phyloP scores from a whole-genome alignment of 2,888 invertebrate species.

The Tetrapedia diversipes region DNA sequence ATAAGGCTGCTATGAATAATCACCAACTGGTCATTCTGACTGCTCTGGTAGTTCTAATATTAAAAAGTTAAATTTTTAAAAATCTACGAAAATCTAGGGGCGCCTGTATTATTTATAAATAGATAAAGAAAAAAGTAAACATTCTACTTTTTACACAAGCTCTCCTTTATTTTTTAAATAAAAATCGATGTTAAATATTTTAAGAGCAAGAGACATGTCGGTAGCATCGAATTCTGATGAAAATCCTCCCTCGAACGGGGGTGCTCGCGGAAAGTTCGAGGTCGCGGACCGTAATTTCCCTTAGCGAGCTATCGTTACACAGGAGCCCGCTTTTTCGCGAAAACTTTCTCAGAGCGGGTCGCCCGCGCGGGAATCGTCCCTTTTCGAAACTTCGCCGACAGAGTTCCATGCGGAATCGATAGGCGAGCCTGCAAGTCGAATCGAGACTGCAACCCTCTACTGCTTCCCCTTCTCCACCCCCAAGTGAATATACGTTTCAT shows the following conservation, averaged over 20 bases:
- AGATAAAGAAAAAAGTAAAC: too few relatives aligned
- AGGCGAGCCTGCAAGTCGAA: conserved; percentile 4
- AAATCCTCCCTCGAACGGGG: not conserved
- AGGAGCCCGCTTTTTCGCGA: conserved; percentile 27
- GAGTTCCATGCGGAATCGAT: conserved; percentile 30
- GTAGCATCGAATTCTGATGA: conserved; percentile 11
- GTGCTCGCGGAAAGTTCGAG: conserved; percentile 14
- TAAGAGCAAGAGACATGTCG: not conserved
- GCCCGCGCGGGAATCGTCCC: conserved; percentile 22
- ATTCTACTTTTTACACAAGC: too few relatives aligned
- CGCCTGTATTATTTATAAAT: too few relatives aligned
- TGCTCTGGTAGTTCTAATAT: too few relatives aligned
- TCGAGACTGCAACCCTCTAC: not conserved
- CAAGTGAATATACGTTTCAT: conserved; percentile 27
- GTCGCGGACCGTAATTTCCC: conserved; percentile 30
- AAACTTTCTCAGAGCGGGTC: conserved; percentile 40
- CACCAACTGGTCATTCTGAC: too few relatives aligned
- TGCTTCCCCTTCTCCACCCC: too few relatives aligned
- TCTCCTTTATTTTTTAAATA: too few relatives aligned
- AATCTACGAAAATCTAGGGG: too few relatives aligned
- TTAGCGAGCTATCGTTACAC: conserved; percentile 40
- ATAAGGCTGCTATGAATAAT: too few relatives aligned
- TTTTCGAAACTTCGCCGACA: conserved; percentile 39
- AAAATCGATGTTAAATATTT: too few relatives aligned
- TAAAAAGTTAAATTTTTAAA: too few relatives aligned